Base-by-base conservation (phyloP, 2,888 invertebrate species). In the Rhingia campestris region DNA sequence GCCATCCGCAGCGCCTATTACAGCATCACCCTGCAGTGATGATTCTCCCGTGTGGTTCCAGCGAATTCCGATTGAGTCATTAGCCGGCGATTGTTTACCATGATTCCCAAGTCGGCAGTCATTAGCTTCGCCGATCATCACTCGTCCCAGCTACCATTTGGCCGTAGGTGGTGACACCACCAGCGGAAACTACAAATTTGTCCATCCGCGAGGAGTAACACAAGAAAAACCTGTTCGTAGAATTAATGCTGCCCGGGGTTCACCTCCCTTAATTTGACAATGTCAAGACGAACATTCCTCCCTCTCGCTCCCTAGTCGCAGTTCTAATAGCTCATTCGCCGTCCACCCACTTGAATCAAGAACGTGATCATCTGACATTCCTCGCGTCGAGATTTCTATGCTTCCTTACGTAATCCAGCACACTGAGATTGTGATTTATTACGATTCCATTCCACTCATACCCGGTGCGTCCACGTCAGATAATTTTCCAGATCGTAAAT, bases 41-140 rank as follows among this genome's bases (percentile, higher is more conserved):
- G 53, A 70, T 56, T 76, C 14, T 39, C 14, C 32, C 56, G 35
- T 56, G 37, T 12, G 37, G 30, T 72, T 82, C 43, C 56, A 9
- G 33, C n/a, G 63, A 82, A 82, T 61, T 64, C 35, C 32, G 69
- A 80, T 74, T 84, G 82, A 79, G 74, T 84, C 79, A 84, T 79
- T 79, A 73, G 69, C 10, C 56, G 64, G 41, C 43, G 49, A 43
- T 61, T 63, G 49, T 75, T 75, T 69, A 67, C 6, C 74, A 53
- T 74, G 74, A 69, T 74, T 74, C 63, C 51, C 12, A 30, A 30
- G 22, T 49, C 59, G 9, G 9, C 3, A 72, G 43, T 81, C 39
- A 32, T 37, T 74, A 9, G 39, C 12, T 37, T 12, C 37, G 47
- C 22, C 22, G 22, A 22, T 59, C 56, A 49, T 77, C 39, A 39